A percentile compares a stretch with the other conserved stretches of the same genome.
These are phyloP conservation scores for Alaudala cheleensis DNA, from an alignment of 2,113 vertebrate species.

Conservation along the genomic window DNA sequence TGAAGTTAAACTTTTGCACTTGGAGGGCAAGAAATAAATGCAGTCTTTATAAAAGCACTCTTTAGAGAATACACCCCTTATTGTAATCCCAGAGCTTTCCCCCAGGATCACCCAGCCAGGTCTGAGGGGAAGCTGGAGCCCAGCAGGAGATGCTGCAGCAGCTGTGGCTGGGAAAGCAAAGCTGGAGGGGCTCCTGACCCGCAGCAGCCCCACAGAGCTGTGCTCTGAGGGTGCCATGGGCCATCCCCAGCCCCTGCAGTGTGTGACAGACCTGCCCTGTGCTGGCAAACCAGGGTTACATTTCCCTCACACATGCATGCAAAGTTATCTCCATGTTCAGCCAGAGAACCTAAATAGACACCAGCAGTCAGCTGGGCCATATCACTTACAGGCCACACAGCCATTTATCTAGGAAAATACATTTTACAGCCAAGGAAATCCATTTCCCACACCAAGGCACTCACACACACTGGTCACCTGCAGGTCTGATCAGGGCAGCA, in stretches of 20 bases:
- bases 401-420: background rate
- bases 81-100: background rate
- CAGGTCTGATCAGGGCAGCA: background rate
- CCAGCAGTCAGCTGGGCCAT: background rate
- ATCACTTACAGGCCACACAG: background rate
- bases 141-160: background rate
- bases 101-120: background rate
- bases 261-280: background rate
- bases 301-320: slow-evolving; percentile 2
- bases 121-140: background rate
- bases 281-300: background rate
- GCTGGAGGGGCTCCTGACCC: no score
- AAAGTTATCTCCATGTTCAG: slow-evolving; percentile 15
- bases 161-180: background rate
- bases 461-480: background rate
- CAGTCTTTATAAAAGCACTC: background rate
- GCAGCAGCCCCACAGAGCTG: no score
- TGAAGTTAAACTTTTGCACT: background rate
- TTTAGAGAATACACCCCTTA: background rate
- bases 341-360: slow-evolving; percentile 44
- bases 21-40: background rate
- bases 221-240: no score
- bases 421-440: background rate
- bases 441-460: background rate
- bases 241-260: background rate